Percentiles rank a stretch among this genome's conserved stretches.
Evolutionary conservation across 2,113 vertebrate species (phyloP).

Genomic region (Sorex fumeus): DNA sequence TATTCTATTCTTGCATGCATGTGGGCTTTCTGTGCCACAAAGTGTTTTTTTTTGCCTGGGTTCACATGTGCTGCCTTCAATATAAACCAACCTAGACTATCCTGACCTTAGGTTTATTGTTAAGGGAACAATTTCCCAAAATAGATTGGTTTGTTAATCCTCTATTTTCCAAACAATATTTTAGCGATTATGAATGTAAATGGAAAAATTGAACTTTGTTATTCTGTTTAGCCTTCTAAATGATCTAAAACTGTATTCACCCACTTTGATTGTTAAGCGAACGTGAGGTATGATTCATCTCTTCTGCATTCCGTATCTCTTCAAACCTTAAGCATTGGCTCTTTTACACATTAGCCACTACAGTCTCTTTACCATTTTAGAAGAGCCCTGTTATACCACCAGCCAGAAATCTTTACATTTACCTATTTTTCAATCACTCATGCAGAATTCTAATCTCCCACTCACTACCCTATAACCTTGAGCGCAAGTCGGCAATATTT

Average conservation of each 20-base stretch:
- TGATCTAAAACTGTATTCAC: background rate
- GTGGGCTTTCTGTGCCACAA: too few relatives aligned
- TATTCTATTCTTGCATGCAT: too few relatives aligned
- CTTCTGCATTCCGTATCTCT: background rate
- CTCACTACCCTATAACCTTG: constrained; percentile 66
- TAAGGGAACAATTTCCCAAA: too few relatives aligned
- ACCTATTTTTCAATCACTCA: constrained; percentile 22
- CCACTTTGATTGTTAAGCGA: background rate
- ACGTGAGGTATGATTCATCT: background rate
- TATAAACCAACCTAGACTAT: too few relatives aligned
- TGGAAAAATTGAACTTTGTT: background rate
- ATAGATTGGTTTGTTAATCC: background rate
- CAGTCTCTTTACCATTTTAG: background rate
- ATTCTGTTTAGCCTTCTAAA: background rate
- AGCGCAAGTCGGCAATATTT: constrained; percentile 69
- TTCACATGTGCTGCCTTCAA: too few relatives aligned
- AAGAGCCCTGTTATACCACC: background rate
- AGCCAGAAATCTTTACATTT: constrained; percentile 45
- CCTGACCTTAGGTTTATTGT: too few relatives aligned
- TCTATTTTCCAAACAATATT: background rate
- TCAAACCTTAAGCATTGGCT: constrained; percentile 26
- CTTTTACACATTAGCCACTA: background rate
- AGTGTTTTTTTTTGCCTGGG: too few relatives aligned
- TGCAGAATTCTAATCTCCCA: constrained; percentile 67
- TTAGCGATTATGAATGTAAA: background rate